Evolutionary conservation across 2,113 vertebrate genomes (phyloP).

Genomic region (Natator depressus): DNA sequence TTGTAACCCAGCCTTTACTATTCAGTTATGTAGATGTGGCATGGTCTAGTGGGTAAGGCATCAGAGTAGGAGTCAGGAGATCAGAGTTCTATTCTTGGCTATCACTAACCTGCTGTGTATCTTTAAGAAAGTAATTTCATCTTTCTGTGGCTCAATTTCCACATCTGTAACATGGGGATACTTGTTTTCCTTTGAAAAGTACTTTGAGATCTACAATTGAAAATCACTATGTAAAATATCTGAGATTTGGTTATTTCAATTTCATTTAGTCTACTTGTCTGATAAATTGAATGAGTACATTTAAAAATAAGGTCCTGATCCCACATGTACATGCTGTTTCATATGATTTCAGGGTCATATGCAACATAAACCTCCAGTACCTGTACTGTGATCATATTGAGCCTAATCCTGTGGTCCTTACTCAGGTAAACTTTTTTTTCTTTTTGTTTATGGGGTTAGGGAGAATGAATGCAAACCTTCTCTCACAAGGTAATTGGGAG

Average conservation of each 20-base stretch:
- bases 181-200: neutral
- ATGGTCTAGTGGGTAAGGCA: fast-evolving
- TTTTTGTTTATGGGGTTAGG: neutral
- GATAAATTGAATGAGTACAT: neutral
- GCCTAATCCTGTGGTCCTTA: neutral
- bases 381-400: neutral
- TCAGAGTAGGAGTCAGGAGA: neutral
- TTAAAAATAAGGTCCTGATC: neutral
- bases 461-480: neutral
- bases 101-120: neutral
- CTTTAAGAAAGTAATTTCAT: neutral
- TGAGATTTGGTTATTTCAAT: neutral
- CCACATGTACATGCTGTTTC: neutral
- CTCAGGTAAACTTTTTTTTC: neutral
- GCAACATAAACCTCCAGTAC: neutral
- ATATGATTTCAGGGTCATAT: neutral
- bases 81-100: neutral
- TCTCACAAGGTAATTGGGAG: neutral
- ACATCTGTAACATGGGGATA: neutral
- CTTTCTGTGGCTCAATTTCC: neutral
- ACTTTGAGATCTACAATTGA: neutral
- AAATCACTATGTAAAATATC: neutral
- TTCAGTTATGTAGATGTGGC: neutral
- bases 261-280: neutral
- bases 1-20: neutral